Evolutionary conservation across 2,797 vertebrate species (phyloP).

Genomic region (Coluber constrictor): DNA sequence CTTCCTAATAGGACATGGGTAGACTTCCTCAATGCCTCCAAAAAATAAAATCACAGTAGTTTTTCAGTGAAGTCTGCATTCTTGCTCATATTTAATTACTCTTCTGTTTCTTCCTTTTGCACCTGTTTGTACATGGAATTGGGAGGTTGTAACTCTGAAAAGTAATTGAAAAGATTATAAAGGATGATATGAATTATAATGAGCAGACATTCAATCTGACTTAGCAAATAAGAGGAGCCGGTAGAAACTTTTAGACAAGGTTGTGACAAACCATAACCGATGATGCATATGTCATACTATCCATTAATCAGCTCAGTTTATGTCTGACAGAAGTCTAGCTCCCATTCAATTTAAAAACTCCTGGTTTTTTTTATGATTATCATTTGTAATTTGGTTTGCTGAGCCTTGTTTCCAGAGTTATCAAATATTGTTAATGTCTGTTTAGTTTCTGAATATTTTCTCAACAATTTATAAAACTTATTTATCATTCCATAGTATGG

Average conservation of each 20-base stretch:
- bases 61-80: not conserved
- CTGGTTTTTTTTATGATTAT: not conserved
- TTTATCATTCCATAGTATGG: not conserved
- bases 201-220: not conserved
- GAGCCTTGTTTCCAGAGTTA: not conserved
- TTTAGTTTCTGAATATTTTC: not conserved
- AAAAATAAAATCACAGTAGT: not conserved
- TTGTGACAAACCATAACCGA: not conserved
- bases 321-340: not conserved
- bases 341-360: not conserved
- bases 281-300: not conserved
- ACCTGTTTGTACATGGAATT: not conserved
- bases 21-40: not conserved
- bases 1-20: not conserved
- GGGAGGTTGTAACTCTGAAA: not conserved
- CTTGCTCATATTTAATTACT: not conserved
- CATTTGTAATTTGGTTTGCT: not conserved
- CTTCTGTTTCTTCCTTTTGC: not conserved
- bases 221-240: not conserved
- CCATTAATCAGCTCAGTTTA: not conserved
- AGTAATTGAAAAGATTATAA: not conserved
- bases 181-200: not conserved
- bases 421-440: not conserved
- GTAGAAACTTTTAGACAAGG: not conserved
- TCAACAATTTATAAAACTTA: not conserved